Conservation (phyloP, 2,888 invertebrate species). For the Morpho deidamia region DNA sequence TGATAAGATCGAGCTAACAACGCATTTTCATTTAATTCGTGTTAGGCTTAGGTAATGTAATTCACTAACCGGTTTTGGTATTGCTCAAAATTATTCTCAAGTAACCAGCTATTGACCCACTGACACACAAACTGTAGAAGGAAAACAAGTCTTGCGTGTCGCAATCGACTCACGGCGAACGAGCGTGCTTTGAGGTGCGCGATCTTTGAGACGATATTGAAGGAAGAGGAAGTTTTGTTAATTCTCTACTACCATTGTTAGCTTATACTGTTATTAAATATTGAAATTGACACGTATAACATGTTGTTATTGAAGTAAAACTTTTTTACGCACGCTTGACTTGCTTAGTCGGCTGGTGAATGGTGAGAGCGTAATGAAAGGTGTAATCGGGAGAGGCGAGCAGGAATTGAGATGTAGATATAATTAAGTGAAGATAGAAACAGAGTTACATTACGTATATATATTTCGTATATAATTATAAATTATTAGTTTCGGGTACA, state of each 20-base stretch:
- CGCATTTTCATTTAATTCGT: slow-evolving; percentile 14
- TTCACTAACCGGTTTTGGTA: slow-evolving; percentile 54
- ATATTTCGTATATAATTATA: too few species aligned
- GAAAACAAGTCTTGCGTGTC: slow-evolving; percentile 67
- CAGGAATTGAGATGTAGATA: too few species aligned
- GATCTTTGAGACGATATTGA: slow-evolving; percentile 11
- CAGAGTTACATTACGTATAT: too few species aligned
- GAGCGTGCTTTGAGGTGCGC: slow-evolving; percentile 11
- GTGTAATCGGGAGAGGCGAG: too few species aligned
- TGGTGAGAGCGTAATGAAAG: too few species aligned
- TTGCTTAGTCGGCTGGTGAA: too few species aligned
- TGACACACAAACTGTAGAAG: slow-evolving; percentile 65
- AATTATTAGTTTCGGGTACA: too few species aligned
- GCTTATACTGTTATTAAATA: neutral
- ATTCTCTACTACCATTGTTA: neutral
- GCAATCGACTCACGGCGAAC: slow-evolving; percentile 21
- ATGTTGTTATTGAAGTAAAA: too few species aligned
- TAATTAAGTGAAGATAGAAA: too few species aligned
- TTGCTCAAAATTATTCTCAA: slow-evolving; percentile 57
- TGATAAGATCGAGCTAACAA: slow-evolving; percentile 8
- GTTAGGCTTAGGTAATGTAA: slow-evolving; percentile 33
- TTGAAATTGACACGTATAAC: neutral
- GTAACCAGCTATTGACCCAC: slow-evolving; percentile 71
- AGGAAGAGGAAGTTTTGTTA: slow-evolving; percentile 14
- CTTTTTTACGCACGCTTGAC: too few species aligned